These are phyloP conservation scores for Eristalis tenax DNA, from an alignment of 2,888 invertebrate genomes.

Conservation along the genomic window DNA sequence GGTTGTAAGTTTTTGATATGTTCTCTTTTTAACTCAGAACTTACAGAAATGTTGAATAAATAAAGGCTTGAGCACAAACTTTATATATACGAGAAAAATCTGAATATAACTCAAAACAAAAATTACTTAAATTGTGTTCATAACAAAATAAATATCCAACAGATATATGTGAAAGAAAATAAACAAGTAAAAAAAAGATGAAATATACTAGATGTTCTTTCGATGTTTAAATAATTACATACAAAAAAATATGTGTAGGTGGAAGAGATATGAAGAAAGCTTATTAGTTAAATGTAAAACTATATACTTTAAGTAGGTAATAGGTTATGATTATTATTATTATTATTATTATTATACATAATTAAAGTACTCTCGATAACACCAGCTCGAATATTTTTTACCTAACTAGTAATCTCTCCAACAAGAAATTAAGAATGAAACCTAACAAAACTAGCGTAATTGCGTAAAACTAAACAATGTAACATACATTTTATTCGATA, in stretches of 20 bases:
- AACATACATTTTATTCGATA: constrained; percentile 18
- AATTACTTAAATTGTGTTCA: constrained; percentile 57
- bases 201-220: constrained; percentile 37
- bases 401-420: constrained; percentile 42
- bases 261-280: constrained; percentile 1
- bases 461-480: constrained; percentile 40
- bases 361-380: constrained; percentile 38
- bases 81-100: constrained; percentile 22
- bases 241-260: constrained; percentile 2
- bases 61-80: constrained; percentile 57
- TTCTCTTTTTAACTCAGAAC: constrained; percentile 24
- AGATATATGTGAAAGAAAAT: constrained; percentile 10
- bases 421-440: not conserved
- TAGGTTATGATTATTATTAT: constrained; percentile 42
- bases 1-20: constrained; percentile 42
- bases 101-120: constrained; percentile 4
- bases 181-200: constrained; percentile 10
- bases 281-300: constrained; percentile 15
- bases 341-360: constrained; percentile 23
- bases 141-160: constrained; percentile 14
- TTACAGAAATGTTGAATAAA: constrained; percentile 19
- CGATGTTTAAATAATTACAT: constrained; percentile 18
- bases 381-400: constrained; percentile 59
- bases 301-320: constrained; percentile 50
- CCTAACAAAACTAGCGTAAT: constrained; percentile 40